A percentile compares a stretch with the other conserved stretches of the same genome.
phyloP scores from a whole-genome alignment of 2,888 invertebrate genomes.

The Folsomia candida region DNA sequence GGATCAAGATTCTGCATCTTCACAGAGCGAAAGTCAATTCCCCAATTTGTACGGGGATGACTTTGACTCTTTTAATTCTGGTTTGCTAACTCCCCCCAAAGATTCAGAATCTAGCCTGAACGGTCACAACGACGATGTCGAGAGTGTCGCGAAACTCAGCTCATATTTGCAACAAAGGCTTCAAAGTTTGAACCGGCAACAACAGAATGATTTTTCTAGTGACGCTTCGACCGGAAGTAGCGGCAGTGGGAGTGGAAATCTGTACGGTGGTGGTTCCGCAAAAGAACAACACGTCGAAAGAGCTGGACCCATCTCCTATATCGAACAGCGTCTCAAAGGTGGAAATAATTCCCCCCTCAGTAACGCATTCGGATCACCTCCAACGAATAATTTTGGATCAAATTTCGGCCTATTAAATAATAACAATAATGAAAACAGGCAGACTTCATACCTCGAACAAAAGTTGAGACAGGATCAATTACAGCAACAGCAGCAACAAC shows the following conservation, averaged over 20 bases:
- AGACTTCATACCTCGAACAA: neutral
- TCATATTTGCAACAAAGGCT: neutral
- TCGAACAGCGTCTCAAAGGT: neutral
- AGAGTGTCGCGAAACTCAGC: neutral
- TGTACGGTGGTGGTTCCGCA: no score
- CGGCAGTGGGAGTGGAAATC: no score
- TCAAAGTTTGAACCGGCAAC: neutral
- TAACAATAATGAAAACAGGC: neutral
- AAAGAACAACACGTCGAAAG: no score
- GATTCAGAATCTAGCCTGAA: neutral
- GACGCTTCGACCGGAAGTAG: neutral
- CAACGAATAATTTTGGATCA: neutral
- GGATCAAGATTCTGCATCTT: neutral
- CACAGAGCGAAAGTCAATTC: neutral
- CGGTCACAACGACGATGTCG: neutral
- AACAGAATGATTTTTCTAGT: neutral
- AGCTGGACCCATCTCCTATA: constrained; percentile 3
- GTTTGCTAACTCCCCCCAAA: neutral
- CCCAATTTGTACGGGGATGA: neutral
- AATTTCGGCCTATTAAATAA: neutral
- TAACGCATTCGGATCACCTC: neutral
- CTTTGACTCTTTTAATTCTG: neutral
- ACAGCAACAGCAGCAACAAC: neutral
- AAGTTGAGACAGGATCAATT: neutral
- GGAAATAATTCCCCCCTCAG: neutral